A percentile compares a stretch with the other conserved stretches of the same genome.
phyloP scores from a whole-genome alignment of 2,888 invertebrate species.

The Yponomeuta malinellus region DNA sequence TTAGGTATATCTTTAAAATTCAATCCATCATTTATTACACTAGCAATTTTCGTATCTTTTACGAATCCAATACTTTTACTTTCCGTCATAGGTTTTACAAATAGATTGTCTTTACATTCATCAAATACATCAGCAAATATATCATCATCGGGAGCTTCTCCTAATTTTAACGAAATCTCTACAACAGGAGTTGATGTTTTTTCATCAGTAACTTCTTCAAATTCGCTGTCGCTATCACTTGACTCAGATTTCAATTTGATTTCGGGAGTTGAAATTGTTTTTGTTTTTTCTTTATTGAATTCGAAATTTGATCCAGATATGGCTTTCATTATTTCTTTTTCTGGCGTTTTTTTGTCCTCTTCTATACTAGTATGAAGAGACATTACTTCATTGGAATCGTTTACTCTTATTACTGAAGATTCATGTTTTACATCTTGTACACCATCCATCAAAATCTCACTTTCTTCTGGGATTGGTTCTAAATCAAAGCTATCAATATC shows the following conservation, averaged over 20 bases:
- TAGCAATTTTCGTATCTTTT: not conserved
- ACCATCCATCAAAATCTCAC: not conserved
- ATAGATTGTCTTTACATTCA: conserved; percentile 61
- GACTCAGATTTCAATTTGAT: conserved; percentile 24
- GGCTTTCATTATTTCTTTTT: not conserved
- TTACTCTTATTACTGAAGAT: conserved; percentile 36
- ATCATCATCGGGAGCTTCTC: conserved; percentile 68
- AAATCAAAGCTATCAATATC: not conserved
- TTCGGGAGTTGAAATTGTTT: not conserved
- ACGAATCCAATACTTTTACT: not conserved
- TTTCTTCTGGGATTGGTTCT: not conserved
- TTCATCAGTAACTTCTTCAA: conserved; percentile 67
- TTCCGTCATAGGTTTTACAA: not conserved
- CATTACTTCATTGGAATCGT: conserved; percentile 42
- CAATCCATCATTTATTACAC: not conserved
- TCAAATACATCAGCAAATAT: conserved; percentile 84
- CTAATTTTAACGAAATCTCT: conserved; percentile 58
- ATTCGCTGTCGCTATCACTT: conserved; percentile 67
- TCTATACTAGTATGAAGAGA: conserved; percentile 45
- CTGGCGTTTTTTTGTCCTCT: conserved; percentile 22
- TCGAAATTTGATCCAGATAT: not conserved
- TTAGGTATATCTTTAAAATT: not conserved
- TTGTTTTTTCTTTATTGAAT: not conserved
- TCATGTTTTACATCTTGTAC: not conserved
- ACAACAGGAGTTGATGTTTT: conserved; percentile 52